Evolutionary conservation across 1,140 invertebrate species (phyloP), one percentile per base, ranked within the genome.

Genomic region (Ruditapes philippinarum): DNA sequence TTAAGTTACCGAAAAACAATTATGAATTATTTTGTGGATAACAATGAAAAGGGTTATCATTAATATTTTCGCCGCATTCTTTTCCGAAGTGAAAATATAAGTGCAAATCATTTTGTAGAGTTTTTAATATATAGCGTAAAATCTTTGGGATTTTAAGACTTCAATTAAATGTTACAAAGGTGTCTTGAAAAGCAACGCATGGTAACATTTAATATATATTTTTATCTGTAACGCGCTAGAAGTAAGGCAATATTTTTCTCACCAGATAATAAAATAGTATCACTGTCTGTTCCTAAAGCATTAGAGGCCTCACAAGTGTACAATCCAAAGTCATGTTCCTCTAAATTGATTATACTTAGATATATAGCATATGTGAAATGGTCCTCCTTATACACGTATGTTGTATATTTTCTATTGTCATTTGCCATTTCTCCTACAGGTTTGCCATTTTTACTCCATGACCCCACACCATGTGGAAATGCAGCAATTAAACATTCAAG

Each of bases 281-380:
- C 98, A 95, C 98, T 98, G 51, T 98, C 98, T 94, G 97, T 97
- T 78, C 98, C 98, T 54, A 99, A 96, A 19, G 98, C 98, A 95
- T 99, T 99, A 87, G 98, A 98, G 80, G 98, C 98, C 79, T 98
- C 97, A 94, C 98, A 99, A 94, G 98, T 98, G 96, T 99, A 99
- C 78, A 97, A 97, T 28, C 98, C 98, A 92, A 98, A 97, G 95
- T 99, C 98, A 31, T 97, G 96, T 89, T 97, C 96, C 5, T 97
- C 97, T 95, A 99, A 98, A 93, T 97, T 97, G 91, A 97, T 96
- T 92, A 99, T 98, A 65, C 97, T 96, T 83, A 99, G 96, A 96
- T 97, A 97, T 97, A 99, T 98, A 90, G 97, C 97, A 57, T 98
- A 97, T 93, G 98, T 98, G 96, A 98, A 98, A 33, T 97, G 97